Conservation (phyloP, 2,797 vertebrate species). For the Dicrostonyx torquatus region DNA sequence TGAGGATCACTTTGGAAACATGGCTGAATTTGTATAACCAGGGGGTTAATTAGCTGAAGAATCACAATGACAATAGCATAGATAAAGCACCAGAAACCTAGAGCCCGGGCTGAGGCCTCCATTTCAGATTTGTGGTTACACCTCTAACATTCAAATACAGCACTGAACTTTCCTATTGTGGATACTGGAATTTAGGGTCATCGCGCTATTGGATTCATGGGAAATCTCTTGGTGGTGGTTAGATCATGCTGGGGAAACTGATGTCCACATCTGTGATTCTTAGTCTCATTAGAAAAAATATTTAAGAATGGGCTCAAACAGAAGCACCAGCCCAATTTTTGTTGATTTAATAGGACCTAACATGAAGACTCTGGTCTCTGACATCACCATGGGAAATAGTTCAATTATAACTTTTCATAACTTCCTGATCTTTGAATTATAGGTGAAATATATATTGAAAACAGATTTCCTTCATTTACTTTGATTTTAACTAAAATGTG, state of each 20-base stretch:
- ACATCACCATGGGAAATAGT: not conserved
- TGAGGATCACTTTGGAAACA: slow-evolving; percentile 55
- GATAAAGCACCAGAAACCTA: not conserved
- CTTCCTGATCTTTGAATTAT: not conserved
- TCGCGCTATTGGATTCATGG: not conserved
- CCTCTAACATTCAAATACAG: not conserved
- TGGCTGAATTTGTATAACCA: slow-evolving; percentile 49
- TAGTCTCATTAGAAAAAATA: not conserved
- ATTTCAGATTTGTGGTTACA: not conserved
- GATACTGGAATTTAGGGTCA: not conserved
- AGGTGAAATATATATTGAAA: not conserved
- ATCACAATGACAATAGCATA: not conserved
- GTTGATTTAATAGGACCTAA: not conserved
- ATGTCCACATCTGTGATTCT: not conserved
- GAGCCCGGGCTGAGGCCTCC: not conserved
- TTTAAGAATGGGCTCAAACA: not conserved
- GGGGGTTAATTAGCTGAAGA: slow-evolving; percentile 51
- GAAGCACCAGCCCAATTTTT: not conserved
- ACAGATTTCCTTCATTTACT: not conserved
- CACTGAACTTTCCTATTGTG: not conserved
- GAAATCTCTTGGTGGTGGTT: not conserved
- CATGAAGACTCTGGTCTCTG: not conserved
- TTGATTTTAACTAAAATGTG: not conserved
- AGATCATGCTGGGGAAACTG: not conserved
- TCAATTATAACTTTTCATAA: not conserved